Base-by-base conservation (phyloP, 2,113 vertebrate species). In the Hippocampus zosterae region DNA sequence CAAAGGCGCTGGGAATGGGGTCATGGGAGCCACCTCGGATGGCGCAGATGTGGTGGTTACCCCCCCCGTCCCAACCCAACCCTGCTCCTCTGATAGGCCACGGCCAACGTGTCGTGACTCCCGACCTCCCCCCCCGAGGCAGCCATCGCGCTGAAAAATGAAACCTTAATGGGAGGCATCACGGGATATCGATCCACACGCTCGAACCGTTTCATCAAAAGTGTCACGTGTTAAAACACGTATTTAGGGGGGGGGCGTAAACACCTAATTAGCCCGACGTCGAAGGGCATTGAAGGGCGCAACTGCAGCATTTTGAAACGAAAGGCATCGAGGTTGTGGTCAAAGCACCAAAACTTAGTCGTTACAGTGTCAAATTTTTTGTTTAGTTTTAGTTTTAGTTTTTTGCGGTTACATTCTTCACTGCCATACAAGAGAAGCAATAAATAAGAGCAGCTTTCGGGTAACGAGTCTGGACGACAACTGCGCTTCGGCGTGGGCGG, bases 21-120 rank as follows among this genome's bases (percentile, higher is more conserved):
- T 90, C 85, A 86, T 83, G 89, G 82, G 89, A 90, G 84, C 76
- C 8, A 40, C 75, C 85, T 46, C 89, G 89, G 84, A 89, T 90
- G 89, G 83, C 79, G 83, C 84, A 79, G 73, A 83, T 77, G 81
- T 76, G 79, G 72, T 69, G 62, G 33, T 37, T 6, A 63, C 44
- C 29, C 76, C 29, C 29, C 0, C 3, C 2, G 50, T 23, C 75
- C 78, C 13, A n/a, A n/a, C n/a, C n/a, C n/a, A 44, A 10, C 80
- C 72, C 67, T 70, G 73, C 69, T 42, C 11, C n/a, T 63, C 4
- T 18, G 8, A 19, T 40, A 37, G 57, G 13, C 29, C 21, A 29
- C 21, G 2, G 29, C 25, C 41, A 52, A 15, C 29, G 13, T 44
- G 40, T 16, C 25, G 16, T 50, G 27, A 29, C 40, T 33, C 44